Evolutionary conservation across 1,140 invertebrate genomes (phyloP).

Genomic region (Campoletis sonorensis): DNA sequence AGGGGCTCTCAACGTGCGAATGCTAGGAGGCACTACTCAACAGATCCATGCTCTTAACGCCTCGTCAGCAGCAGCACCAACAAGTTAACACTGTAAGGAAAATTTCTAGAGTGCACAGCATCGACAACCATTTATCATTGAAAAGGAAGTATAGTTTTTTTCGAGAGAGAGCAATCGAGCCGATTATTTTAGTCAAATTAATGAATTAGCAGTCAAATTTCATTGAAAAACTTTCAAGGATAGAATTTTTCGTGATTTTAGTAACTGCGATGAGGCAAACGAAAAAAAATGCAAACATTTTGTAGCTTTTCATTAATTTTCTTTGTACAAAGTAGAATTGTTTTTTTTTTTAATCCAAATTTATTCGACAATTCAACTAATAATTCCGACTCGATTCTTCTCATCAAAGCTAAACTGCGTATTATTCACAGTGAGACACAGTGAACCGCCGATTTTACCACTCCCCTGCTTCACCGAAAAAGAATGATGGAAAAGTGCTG

Average conservation of each 20-base stretch:
- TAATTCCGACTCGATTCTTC: constrained; percentile 1
- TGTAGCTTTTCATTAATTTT: too few relatives aligned
- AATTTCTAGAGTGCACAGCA: constrained; percentile 69
- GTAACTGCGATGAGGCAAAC: neutral
- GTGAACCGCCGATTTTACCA: constrained; percentile 41
- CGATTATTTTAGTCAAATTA: neutral
- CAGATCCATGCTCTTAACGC: constrained; percentile 70
- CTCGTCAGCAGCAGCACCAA: constrained; percentile 76
- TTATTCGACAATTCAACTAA: neutral
- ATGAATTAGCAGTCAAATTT: too few relatives aligned
- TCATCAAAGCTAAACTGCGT: neutral
- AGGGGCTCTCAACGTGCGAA: constrained; percentile 68
- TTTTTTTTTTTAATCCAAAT: neutral
- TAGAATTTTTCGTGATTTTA: neutral
- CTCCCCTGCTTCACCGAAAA: constrained; percentile 34
- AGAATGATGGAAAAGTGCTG: neutral
- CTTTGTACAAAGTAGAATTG: too few relatives aligned
- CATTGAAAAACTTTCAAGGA: neutral
- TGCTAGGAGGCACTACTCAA: constrained; percentile 71
- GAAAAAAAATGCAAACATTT: too few relatives aligned
- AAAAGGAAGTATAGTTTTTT: neutral
- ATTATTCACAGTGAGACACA: neutral
- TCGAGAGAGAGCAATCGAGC: neutral
- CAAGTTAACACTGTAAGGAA: constrained; percentile 74
- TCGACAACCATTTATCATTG: constrained; percentile 44